These are phyloP conservation scores for Cyclina sinensis DNA, from an alignment of 1,140 invertebrate species.

Conservation along the genomic window DNA sequence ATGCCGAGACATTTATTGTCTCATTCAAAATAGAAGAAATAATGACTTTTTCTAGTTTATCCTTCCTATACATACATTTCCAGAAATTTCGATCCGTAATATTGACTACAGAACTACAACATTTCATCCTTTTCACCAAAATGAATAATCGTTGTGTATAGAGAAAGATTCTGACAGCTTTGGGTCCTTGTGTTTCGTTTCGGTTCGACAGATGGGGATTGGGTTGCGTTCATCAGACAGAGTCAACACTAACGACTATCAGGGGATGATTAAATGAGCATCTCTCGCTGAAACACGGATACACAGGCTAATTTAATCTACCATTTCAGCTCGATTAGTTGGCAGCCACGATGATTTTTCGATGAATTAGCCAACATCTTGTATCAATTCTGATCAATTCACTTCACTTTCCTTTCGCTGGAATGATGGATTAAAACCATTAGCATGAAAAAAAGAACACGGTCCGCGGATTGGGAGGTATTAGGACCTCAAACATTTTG, in stretches of 20 bases:
- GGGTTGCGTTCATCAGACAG: conserved; percentile 53
- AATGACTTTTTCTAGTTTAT: conserved; percentile 10
- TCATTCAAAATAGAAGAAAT: not conserved
- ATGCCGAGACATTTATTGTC: not conserved
- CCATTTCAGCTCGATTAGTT: conserved; percentile 67
- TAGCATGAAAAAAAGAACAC: conserved; percentile 35
- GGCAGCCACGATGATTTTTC: conserved; percentile 66
- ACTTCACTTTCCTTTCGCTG: conserved; percentile 13
- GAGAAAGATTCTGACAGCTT: conserved; percentile 42
- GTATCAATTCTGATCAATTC: conserved; percentile 67
- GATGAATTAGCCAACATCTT: conserved; percentile 70
- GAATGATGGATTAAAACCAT: conserved; percentile 68
- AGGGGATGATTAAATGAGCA: conserved; percentile 65
- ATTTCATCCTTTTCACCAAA: not conserved
- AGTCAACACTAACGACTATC: conserved; percentile 63
- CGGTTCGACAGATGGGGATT: conserved; percentile 66
- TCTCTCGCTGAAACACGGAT: conserved; percentile 47
- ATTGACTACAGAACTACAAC: conserved; percentile 3
- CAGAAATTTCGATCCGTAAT: conserved; percentile 18
- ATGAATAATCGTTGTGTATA: conserved; percentile 54
- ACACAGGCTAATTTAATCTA: conserved; percentile 68
- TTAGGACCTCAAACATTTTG: conserved; percentile 5
- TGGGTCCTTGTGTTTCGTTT: conserved; percentile 33
- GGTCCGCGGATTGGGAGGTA: conserved; percentile 2
- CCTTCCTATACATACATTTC: not conserved